Conservation (phyloP, 2,113 vertebrate genomes). For the Syrrhaptes paradoxus region DNA sequence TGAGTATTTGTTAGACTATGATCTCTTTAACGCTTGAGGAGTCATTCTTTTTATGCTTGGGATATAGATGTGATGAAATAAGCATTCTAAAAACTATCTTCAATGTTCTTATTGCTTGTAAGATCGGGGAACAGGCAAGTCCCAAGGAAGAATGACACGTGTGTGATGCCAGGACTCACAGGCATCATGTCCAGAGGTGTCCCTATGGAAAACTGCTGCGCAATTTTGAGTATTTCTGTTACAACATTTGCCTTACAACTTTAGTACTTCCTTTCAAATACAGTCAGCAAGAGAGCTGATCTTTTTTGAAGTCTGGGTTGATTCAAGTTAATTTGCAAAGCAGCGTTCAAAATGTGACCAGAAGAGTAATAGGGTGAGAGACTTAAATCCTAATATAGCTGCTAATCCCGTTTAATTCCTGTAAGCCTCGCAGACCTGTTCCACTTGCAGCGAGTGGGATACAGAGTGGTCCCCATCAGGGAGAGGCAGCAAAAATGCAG, state of each 20-base stretch:
- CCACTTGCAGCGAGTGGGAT: conserved; percentile 43
- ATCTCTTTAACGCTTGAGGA: not conserved
- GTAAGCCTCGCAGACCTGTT: conserved; percentile 61
- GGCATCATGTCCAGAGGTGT: not conserved
- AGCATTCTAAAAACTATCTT: not conserved
- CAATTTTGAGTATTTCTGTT: not conserved
- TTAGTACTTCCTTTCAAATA: not conserved
- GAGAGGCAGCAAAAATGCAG: conserved; percentile 21
- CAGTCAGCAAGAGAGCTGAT: not conserved
- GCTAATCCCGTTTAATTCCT: conserved; percentile 78
- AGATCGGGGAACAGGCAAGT: not conserved
- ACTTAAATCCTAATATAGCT: conserved; percentile 81
- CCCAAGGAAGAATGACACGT: not conserved
- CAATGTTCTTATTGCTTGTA: not conserved
- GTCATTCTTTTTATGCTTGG: not conserved
- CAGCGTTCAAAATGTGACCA: conserved; percentile 46
- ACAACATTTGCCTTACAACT: not conserved
- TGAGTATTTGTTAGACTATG: not conserved
- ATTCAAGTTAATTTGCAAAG: conserved; percentile 55
- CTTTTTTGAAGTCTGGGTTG: not conserved
- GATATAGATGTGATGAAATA: not conserved
- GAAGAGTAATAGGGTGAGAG: conserved; percentile 74
- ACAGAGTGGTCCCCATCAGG: not conserved
- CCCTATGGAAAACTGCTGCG: rapidly evolving
- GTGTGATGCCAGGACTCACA: not conserved